Evolutionary conservation across 2,113 vertebrate species (phyloP).

Genomic region (Gambusia holbrooki): DNA sequence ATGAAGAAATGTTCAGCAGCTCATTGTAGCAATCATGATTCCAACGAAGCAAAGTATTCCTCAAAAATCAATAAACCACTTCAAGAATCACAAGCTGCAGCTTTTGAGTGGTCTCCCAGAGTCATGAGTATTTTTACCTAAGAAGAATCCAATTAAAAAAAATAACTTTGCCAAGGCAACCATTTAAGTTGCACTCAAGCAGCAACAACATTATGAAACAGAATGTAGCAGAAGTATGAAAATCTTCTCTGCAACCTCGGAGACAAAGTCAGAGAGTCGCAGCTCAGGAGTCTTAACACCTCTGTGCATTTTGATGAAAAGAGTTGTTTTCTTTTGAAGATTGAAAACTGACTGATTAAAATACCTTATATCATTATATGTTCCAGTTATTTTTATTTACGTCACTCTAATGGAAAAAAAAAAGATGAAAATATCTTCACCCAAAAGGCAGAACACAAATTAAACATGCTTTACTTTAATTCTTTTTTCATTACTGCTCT

Average conservation of each 20-base stretch:
- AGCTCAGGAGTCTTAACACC: not conserved
- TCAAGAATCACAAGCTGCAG: not conserved
- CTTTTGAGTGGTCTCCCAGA: not conserved
- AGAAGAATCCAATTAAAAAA: not conserved
- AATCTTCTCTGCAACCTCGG: not conserved
- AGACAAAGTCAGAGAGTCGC: not conserved
- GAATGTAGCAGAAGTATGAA: slow-evolving; percentile 17
- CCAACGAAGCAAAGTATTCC: not conserved
- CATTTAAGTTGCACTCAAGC: not conserved
- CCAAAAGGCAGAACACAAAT: not conserved
- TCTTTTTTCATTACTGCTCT: not conserved
- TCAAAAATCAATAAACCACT: not conserved
- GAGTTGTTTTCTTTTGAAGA: slow-evolving; percentile 16
- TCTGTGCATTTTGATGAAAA: not conserved
- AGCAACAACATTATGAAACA: slow-evolving; percentile 9
- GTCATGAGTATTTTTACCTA: not conserved
- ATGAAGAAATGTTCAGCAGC: not conserved
- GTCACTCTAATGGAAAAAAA: not conserved
- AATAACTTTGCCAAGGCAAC: not conserved
- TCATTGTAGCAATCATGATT: not conserved
- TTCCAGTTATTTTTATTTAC: not conserved
- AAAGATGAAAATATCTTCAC: slow-evolving; percentile 1
- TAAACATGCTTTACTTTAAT: not conserved
- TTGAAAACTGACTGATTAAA: slow-evolving; percentile 22
- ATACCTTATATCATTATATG: not conserved